Evolutionary conservation across 2,113 vertebrate genomes (phyloP).

Genomic region (Chrysemys picta): DNA sequence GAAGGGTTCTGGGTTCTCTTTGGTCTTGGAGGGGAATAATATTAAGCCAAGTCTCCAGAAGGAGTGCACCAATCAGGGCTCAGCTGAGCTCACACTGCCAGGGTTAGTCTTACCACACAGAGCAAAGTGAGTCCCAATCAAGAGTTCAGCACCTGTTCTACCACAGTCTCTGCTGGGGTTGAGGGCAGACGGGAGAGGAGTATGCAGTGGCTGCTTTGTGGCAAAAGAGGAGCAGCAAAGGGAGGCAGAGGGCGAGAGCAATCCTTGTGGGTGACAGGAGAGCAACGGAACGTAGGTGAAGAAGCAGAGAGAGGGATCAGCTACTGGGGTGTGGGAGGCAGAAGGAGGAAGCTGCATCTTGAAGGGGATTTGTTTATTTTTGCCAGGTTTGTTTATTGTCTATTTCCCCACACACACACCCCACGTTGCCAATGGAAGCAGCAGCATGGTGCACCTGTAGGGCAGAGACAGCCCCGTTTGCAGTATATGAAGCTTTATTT

Average conservation of each 20-base stretch:
- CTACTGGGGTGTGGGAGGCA: background rate
- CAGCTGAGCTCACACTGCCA: background rate
- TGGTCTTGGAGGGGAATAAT: accelerated
- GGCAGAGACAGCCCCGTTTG: background rate
- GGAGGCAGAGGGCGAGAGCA: background rate
- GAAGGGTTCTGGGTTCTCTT: background rate
- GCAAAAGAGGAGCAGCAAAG: background rate
- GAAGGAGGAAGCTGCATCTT: background rate
- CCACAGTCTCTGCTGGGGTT: background rate
- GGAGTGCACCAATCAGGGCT: background rate
- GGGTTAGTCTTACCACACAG: background rate
- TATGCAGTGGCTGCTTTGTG: background rate
- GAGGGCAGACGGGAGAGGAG: background rate
- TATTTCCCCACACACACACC: background rate
- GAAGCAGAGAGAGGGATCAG: background rate
- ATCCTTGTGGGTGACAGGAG: background rate
- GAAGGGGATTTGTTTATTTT: background rate
- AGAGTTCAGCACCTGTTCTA: background rate
- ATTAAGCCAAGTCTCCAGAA: accelerated
- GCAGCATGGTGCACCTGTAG: background rate
- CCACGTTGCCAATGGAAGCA: background rate
- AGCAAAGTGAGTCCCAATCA: background rate
- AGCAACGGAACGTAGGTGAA: background rate
- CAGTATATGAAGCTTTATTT: background rate
- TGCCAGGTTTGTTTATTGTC: background rate